Base-by-base conservation (phyloP, 2,797 vertebrate genomes). In the Enteromius mattozi region DNA sequence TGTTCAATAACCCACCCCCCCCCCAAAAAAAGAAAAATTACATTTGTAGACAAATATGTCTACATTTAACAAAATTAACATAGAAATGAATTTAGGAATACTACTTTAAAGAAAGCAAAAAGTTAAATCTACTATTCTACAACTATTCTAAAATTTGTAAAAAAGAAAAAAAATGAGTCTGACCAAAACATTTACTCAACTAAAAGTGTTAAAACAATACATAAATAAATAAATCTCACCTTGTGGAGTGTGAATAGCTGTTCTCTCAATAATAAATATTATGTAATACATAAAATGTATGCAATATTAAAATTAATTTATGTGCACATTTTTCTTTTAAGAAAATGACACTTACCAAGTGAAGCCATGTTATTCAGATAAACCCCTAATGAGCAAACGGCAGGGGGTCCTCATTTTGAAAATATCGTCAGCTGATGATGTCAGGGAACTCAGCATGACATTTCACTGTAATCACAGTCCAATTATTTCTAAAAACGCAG, bases 401-500 rank as follows among this genome's bases (percentile, higher is more conserved):
- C 51, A 30, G 76, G 85, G 49, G 33, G 33, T 78, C 42, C 37
- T 85, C 61, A 12, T 70, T 80, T 37, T 75, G 42, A n/a, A 83
- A 78, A 65, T 78, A 68, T 72, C 69, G 14, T 76, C 33, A 65
- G 71, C 63, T 81, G 81, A 61, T 69, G 45, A 76, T 80, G 49
- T 86, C 79, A 80, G 40, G 7, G 13, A 37, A 33, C 84, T 68
- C 79, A 68, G 85, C 63, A 63, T 63, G 77, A 80, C 61, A 78
- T 78, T 78, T 81, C 35, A 76, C 24, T 76, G 63, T 66, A 85
- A 86, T 88, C 77, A 80, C 19, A 72, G 71, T 86, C 71, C 85
- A 86, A 86, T 87, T 89, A 86, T 85, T 81, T 82, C 35, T 68
- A 45, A 78, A 83, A 83, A 83, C 2, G 13, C 24, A 35, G 78